Evolutionary conservation across 64 coral and sea anemone genomes (phyloP).

Genomic region (Montipora sp.): DNA sequence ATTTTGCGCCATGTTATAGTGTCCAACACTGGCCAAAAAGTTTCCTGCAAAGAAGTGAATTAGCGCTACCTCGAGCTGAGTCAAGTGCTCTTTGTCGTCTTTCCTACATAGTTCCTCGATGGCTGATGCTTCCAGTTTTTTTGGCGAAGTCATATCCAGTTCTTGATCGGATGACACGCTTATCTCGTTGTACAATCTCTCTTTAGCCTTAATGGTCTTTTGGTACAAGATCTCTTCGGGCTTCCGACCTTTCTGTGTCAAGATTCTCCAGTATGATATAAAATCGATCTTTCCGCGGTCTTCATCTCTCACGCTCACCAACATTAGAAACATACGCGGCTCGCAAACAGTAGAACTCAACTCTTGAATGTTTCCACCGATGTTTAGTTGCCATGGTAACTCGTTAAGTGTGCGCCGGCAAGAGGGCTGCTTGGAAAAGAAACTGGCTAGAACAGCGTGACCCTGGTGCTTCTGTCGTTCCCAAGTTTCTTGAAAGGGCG

Average conservation of each 20-base stretch:
- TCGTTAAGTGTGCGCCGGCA: constrained; percentile 75
- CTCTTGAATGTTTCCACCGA: constrained; percentile 68
- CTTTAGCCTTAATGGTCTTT: constrained; percentile 51
- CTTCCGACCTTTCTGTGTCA: constrained; percentile 30
- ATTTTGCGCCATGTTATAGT: constrained; percentile 64
- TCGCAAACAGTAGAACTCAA: constrained; percentile 60
- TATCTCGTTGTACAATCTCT: constrained; percentile 16
- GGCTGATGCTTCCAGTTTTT: constrained; percentile 30
- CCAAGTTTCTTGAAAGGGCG: constrained; percentile 78
- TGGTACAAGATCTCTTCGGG: constrained; percentile 61
- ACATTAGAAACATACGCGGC: constrained; percentile 55
- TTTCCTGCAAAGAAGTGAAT: constrained; percentile 71
- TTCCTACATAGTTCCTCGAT: constrained; percentile 62
- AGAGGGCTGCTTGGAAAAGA: constrained; percentile 66
- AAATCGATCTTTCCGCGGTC: constrained; percentile 62
- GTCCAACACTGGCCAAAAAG: constrained; percentile 56
- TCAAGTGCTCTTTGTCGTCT: constrained; percentile 28
- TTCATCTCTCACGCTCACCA: constrained; percentile 48
- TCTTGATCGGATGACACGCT: not conserved
- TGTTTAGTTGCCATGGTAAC: constrained; percentile 89
- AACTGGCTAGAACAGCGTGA: constrained; percentile 76
- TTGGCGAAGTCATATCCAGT: constrained; percentile 8
- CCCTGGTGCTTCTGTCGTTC: constrained; percentile 92
- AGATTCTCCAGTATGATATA: constrained; percentile 68
- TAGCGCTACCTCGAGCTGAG: constrained; percentile 73